Evolutionary conservation across 2,888 invertebrate genomes (phyloP).

Genomic region (Amblyjoppa fuscipennis): DNA sequence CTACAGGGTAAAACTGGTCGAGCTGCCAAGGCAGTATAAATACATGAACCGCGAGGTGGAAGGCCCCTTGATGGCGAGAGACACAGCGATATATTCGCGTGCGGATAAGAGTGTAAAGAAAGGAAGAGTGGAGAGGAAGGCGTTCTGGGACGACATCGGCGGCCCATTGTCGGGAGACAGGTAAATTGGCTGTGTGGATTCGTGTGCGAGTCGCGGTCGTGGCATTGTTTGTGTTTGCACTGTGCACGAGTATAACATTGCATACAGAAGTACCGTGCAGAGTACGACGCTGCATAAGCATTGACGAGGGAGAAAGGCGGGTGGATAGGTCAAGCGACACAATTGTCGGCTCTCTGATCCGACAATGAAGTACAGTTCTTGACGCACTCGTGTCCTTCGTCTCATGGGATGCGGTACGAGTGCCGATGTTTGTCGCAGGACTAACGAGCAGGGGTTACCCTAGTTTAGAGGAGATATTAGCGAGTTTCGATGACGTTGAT

Average conservation of each 20-base stretch:
- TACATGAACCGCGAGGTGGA: not conserved
- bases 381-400: no score
- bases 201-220: constrained; percentile 4
- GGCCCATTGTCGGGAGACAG: not conserved
- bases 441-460: no score
- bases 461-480: not conserved
- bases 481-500: not conserved
- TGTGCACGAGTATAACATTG: not conserved
- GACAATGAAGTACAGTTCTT: no score
- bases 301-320: not conserved
- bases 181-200: constrained; percentile 35
- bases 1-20: constrained; percentile 50
- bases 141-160: constrained; percentile 20
- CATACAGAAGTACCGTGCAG: not conserved
- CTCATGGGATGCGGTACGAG: no score
- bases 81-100: not conserved
- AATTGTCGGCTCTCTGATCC: no score
- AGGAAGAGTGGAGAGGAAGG: not conserved
- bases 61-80: not conserved
- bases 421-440: no score
- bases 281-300: not conserved
- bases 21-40: constrained; percentile 47
- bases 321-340: not conserved
- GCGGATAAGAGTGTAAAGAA: not conserved
- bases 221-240: constrained; percentile 24